Evolutionary conservation across 30 jellyfish, hydroid and myxozoan genomes (phyloP), one percentile per base, ranked within the genome.

Genomic region (Hydra vulgaris): DNA sequence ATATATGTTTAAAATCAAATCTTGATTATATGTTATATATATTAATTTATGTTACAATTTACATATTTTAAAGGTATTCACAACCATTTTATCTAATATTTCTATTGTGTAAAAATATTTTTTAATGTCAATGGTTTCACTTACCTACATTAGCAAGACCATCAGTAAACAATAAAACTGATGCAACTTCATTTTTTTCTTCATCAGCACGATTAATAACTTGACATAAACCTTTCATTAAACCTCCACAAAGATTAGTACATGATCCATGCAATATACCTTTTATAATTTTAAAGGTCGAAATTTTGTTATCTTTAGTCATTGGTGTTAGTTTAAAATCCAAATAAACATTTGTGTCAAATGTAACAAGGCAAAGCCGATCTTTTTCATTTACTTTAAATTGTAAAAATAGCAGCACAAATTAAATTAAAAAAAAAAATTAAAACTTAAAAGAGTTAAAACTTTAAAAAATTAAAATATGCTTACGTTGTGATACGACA

Each of bases 101-200:
- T n/a, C n/a, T n/a, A n/a, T n/a, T n/a, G n/a, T n/a, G n/a, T n/a
- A n/a, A n/a, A n/a, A n/a, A n/a, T n/a, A n/a, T n/a, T n/a, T n/a
- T n/a, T n/a, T n/a, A n/a, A n/a, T n/a, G n/a, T n/a, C n/a, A n/a
- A n/a, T n/a, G n/a, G n/a, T 68, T n/a, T n/a, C 7, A n/a, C 75
- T 23, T 68, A 89, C 96, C 96, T 19, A 25, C 75, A 81, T 89
- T 89, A 0, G 96, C 96, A 25, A 84, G 89, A 17, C 96, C 96
- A 84, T 89, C 96, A 21, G 96, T 89, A 77, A 89, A 89, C 26
- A 89, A 88, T 8, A 89, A 86, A 26, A 89, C 95, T n/a, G 96
- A 84, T 0, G 96, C 95, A 76, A 89, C 95, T 55, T 89, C 92
- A 77, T 89, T 89, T 79, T 84, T 89, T 27, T 78, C 54, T 18